Percentiles rank a stretch among this genome's conserved stretches.
phyloP scores from a whole-genome alignment of 2,113 vertebrate species.

The Phasianus colchicus region DNA sequence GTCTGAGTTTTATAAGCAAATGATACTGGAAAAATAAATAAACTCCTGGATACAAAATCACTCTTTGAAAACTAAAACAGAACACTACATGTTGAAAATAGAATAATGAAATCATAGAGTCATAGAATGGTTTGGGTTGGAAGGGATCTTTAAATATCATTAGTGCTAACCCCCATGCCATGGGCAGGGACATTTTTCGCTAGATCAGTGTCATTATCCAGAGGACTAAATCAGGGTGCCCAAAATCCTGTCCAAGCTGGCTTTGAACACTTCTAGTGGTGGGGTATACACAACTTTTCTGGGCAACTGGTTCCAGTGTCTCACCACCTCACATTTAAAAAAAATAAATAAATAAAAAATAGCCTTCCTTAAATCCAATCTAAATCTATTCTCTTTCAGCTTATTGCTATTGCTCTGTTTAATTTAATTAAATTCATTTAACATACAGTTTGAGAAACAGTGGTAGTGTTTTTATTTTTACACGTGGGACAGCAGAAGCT shows the following conservation, averaged over 20 bases:
- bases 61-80: not conserved
- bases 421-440: constrained; percentile 13
- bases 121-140: not conserved
- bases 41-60: not conserved
- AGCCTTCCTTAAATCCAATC: not conserved
- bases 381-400: not conserved
- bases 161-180: not conserved
- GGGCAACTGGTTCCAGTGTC: not conserved
- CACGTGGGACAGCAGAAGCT: not conserved
- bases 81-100: not conserved
- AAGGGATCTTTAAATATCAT: not conserved
- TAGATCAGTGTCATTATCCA: not conserved
- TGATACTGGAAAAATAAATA: not conserved
- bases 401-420: not conserved
- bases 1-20: not conserved
- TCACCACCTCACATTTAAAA: not conserved
- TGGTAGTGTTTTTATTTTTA: not conserved
- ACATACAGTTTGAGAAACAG: constrained; percentile 12
- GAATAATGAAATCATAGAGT: not conserved
- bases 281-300: not conserved
- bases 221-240: not conserved
- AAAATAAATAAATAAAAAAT: too few species aligned
- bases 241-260: not conserved
- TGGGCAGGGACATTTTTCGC: not conserved
- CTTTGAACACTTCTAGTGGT: not conserved